Evolutionary conservation across 1,140 invertebrate genomes (phyloP), one percentile per base, ranked within the genome.

Genomic region (Drosophila kurseongensis): DNA sequence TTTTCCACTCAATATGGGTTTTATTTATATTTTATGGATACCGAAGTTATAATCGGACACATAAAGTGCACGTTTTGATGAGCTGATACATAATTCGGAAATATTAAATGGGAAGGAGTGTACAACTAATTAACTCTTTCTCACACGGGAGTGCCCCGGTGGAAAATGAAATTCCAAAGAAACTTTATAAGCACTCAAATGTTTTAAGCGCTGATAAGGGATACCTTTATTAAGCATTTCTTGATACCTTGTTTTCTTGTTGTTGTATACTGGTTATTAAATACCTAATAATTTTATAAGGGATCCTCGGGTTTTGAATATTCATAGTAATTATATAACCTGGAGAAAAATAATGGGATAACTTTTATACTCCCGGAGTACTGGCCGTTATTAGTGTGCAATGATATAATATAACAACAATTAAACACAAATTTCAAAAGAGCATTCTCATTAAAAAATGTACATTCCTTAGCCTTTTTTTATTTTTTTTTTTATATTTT

Each of bases 41-140:
- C 51, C 44, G 29, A 41, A 36, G 65, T 57, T 71, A 71, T 69
- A 69, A 71, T 71, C 65, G 65, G 36, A 41, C 67, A 5, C 67
- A 58, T 71, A 71, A 71, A 71, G 66, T 71, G 44, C 65, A 71
- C 67, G 18, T 71, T 58, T 71, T 71, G 66, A 68, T 68, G 65
- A 52, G 60, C 65, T 66, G 65, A 68, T 68, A 66, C 60, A 65
- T 51, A 61, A 36, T 51, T 18, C 59, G 36, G 38, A 51, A 18
- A 44, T 65, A 35, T 38, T 16, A 27, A 51, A 29, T 32, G 59
- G 65, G 60, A 16, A 35, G 47, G 47, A 48, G 57, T 66, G 58
- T n/a, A 9, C 44, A 4, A 8, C 60, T 51, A 68, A 68, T 68
- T 68, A 65, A 38, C 47, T 44, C 9, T n/a, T 52, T 63, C 38